Evolutionary conservation across 2,113 vertebrate species (phyloP), one percentile per base, ranked within the genome.

Genomic region (Lepus timidus): DNA sequence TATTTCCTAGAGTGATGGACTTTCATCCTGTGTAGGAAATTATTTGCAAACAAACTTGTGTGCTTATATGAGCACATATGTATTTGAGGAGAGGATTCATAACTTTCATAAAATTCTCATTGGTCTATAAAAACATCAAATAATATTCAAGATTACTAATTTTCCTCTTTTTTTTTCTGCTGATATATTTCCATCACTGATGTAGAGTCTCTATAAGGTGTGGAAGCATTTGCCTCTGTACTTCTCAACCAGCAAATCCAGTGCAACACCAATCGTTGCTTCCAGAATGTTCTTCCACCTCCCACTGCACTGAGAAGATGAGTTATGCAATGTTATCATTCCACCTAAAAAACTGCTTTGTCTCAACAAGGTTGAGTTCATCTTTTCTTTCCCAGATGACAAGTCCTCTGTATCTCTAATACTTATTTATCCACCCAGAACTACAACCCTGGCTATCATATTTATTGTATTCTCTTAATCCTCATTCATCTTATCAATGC

Each of bases 281-380:
- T 76, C n/a, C 6, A 27, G 23, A 83, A 25, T 5, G 58, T 51
- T 44, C 13, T 80, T 83, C 85, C 6, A n/a, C 29, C 20, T 93
- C 84, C 44, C 74, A 4, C 52, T 85, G 61, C 58, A 36, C 64
- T 76, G 27, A 64, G 20, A 92, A 82, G 36, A 80, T 64, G 73
- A 88, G 7, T 83, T 17, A 62, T 1, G 6, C 86, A 49, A 94
- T 73, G n/a, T 11, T 65, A 79, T 89, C 65, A 62, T 85, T 80
- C 8, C 36, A 89, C 89, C 64, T 61, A 83, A 83, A 70, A 90
- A 93, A 84, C 11, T 68, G 27, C 7, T 86, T 96, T 96, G 73
- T 64, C 79, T 89, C 74, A 71, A 90, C 49, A 88, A 88, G 27
- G 16, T 44, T 44, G 86, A 81, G 83, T 84, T 95, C 64, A 44